A percentile compares a stretch with the other conserved stretches of the same genome.
These are phyloP conservation scores for Mobula birostris DNA, from an alignment of 2,113 vertebrate genomes.

Conservation along the genomic window DNA sequence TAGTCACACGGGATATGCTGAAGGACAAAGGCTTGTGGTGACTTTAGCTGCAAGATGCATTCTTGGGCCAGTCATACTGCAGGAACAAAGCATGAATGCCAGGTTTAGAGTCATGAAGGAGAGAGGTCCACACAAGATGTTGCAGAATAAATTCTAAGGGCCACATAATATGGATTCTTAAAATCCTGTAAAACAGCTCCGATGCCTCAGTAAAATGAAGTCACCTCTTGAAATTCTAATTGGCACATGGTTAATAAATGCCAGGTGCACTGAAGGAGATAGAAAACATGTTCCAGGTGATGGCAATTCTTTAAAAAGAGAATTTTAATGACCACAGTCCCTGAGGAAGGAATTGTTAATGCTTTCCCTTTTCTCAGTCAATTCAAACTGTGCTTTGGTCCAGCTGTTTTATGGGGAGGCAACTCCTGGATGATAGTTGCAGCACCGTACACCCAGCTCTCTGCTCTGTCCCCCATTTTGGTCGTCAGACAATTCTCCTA, in stretches of 20 bases:
- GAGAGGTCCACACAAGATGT: neutral
- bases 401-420: neutral
- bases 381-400: neutral
- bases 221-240: neutral
- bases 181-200: neutral
- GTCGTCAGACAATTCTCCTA: no score
- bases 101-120: neutral
- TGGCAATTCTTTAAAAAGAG: neutral
- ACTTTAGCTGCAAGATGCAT: neutral
- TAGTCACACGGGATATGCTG: neutral
- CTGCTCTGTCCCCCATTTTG: neutral
- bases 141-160: neutral
- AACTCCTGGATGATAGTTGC: neutral
- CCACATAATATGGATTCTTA: neutral
- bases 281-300: neutral
- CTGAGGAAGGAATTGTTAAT: neutral
- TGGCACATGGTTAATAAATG: neutral
- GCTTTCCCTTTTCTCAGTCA: neutral
- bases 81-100: neutral
- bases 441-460: neutral
- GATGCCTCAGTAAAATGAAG: neutral
- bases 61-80: neutral
- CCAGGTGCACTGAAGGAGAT: neutral
- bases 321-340: neutral
- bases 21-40: neutral